Evolutionary conservation across 2,888 invertebrate genomes (phyloP), one percentile per base, ranked within the genome.

Genomic region (Sisyra terminalis): DNA sequence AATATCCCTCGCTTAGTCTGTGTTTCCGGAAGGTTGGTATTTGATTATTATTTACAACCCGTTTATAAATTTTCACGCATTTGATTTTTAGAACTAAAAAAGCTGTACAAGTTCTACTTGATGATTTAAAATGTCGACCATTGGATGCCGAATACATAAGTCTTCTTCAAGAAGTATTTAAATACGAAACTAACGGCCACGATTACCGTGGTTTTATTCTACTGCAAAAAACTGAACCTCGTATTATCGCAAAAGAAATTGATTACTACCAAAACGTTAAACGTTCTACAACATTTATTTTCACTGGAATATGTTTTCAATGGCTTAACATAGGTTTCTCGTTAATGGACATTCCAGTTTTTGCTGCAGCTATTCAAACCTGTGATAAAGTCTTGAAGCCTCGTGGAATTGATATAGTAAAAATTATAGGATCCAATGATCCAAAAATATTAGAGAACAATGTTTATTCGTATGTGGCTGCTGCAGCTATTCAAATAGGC

Each of bases 301-400:
- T 76, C 61, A 73, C 79, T 45, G 82, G 82, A 29, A 82, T 83
- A 80, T 81, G 81, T 5, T 72, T 74, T 14, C 81, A 82, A 57
- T 82, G 80, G 80, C 58, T 66, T 42, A 73, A 73, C 37, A 77
- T 77, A 82, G 78, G 75, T 1, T 63, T 66, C 13, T 69, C 72
- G 38, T 61, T 86, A 48, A 70, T 86, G 71, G 58, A 63, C 46
- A 57, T 85, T 11, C 75, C 77, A 13, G 59, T 72, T n/a, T 84
- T 84, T 58, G 71, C 71, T 4, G 60, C 69, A 16, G 71, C 81
- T 1, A 73, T 86, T 13, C 10, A 13, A 16, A 71, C 69, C 50
- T 76, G 76, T 46, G 74, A 77, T 53, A 65, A 68, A 49, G 66
- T 70, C 2, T 58, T 85, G 6, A 67, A 68, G 49, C 73, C 75